phyloP scores from a whole-genome alignment of 2,797 vertebrate species.

The Microcaecilia unicolor region DNA sequence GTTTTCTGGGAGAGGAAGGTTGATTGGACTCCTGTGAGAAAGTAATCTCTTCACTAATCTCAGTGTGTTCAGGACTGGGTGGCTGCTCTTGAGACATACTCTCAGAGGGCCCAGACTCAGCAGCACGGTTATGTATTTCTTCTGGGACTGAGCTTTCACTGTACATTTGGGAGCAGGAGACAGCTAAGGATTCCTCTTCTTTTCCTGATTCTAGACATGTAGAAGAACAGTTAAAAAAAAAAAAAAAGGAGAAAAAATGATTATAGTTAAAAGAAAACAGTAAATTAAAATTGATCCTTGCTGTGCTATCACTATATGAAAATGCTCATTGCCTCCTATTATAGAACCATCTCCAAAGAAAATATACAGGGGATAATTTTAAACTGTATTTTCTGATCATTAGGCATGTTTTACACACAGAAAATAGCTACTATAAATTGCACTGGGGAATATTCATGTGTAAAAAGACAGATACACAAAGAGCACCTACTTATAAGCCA shows the following conservation, averaged over 20 bases:
- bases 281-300: no score
- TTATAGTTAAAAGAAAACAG: neutral
- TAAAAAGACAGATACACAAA: no score
- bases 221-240: no score
- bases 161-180: slow-evolving; percentile 62
- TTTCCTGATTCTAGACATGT: slow-evolving; percentile 52
- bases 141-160: slow-evolving; percentile 61
- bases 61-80: slow-evolving; percentile 38
- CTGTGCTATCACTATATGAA: no score
- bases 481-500: no score
- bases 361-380: no score
- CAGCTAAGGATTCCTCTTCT: slow-evolving; percentile 53
- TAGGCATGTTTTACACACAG: no score
- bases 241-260: slow-evolving; percentile 7
- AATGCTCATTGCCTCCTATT: no score
- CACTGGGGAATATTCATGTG: no score
- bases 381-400: no score
- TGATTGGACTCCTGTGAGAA: slow-evolving; percentile 70
- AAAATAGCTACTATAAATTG: no score
- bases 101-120: slow-evolving; percentile 39
- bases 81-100: slow-evolving; percentile 32
- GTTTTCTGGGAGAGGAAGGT: slow-evolving; percentile 44
- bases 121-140: slow-evolving; percentile 47
- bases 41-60: slow-evolving; percentile 42
- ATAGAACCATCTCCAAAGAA: no score